phyloP scores from a whole-genome alignment of 2,888 invertebrate genomes.

The Hanleya hanleyi region DNA sequence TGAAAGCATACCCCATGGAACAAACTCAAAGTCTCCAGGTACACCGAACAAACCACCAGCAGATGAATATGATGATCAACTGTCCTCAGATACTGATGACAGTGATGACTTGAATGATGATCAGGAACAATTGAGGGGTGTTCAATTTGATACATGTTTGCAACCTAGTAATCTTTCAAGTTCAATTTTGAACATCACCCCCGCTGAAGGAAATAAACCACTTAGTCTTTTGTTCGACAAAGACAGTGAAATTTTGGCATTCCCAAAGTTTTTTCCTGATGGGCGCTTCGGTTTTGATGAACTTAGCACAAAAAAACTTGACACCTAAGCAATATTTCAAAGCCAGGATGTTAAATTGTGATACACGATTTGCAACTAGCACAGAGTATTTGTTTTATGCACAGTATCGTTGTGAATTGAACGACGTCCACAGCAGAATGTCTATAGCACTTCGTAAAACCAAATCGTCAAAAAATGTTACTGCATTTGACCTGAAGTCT shows the following conservation, averaged over 20 bases:
- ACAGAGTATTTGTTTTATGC: slow-evolving; percentile 42
- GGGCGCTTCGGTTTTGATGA: slow-evolving; percentile 25
- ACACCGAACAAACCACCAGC: no score
- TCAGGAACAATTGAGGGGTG: no score
- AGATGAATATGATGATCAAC: no score
- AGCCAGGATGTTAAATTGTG: slow-evolving; percentile 25
- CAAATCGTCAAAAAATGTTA: slow-evolving; percentile 11
- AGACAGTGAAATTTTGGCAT: slow-evolving; percentile 29
- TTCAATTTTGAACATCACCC: slow-evolving; percentile 16
- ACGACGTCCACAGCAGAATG: no score
- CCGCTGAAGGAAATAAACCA: slow-evolving; percentile 26
- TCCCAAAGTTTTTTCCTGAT: slow-evolving; percentile 28
- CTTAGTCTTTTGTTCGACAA: slow-evolving; percentile 18
- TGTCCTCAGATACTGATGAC: no score
- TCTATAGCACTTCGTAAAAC: slow-evolving; percentile 22
- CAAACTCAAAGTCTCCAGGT: no score
- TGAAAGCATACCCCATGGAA: no score
- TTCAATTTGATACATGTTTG: slow-evolving; percentile 28
- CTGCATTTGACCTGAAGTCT: slow-evolving; percentile 26
- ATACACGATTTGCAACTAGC: slow-evolving; percentile 33
- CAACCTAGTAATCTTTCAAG: slow-evolving; percentile 23
- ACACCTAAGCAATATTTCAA: slow-evolving; percentile 29
- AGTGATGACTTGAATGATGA: no score
- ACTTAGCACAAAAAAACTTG: slow-evolving; percentile 15
- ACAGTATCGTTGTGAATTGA: no score